Evolutionary conservation across 2,113 vertebrate genomes (phyloP).

Genomic region (rabbit (Oryctolagus cuniculus)): DNA sequence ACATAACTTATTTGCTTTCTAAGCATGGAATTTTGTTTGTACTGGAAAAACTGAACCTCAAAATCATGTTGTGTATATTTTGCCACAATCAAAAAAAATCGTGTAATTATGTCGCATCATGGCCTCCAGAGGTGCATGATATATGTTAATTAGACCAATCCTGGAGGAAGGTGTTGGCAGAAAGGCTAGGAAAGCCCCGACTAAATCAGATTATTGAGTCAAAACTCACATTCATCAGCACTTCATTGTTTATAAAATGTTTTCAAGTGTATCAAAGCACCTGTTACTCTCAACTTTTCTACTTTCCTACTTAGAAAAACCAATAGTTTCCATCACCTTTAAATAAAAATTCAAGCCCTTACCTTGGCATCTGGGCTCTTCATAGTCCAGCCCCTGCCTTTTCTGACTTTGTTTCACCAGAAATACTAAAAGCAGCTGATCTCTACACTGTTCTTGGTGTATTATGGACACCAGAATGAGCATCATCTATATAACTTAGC

Average conservation of each 20-base stretch:
- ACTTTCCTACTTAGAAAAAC: neutral
- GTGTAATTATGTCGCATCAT: neutral
- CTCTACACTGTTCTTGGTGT: neutral
- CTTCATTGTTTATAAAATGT: conserved; percentile 43
- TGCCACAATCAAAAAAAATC: conserved; percentile 13
- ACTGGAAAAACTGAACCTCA: conserved; percentile 50
- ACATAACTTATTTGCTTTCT: conserved; percentile 38
- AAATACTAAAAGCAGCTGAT: neutral
- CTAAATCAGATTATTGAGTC: conserved; percentile 41
- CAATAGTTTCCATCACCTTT: neutral
- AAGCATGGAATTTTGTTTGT: conserved; percentile 35
- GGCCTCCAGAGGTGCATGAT: conserved; percentile 17
- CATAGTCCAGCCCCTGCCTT: neutral
- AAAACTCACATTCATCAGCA: conserved; percentile 37
- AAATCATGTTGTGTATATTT: conserved; percentile 50
- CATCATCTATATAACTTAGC: neutral
- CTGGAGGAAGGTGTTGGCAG: conserved; percentile 22
- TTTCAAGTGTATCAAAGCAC: conserved; percentile 47
- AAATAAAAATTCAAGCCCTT: neutral
- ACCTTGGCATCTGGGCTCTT: neutral
- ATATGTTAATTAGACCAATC: conserved; percentile 42
- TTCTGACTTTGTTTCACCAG: neutral
- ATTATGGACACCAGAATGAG: neutral
- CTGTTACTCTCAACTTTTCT: conserved; percentile 49
- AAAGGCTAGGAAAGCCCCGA: neutral